phyloP scores from a whole-genome alignment of 2,113 vertebrate genomes.

The Todiramphus chloris region DNA sequence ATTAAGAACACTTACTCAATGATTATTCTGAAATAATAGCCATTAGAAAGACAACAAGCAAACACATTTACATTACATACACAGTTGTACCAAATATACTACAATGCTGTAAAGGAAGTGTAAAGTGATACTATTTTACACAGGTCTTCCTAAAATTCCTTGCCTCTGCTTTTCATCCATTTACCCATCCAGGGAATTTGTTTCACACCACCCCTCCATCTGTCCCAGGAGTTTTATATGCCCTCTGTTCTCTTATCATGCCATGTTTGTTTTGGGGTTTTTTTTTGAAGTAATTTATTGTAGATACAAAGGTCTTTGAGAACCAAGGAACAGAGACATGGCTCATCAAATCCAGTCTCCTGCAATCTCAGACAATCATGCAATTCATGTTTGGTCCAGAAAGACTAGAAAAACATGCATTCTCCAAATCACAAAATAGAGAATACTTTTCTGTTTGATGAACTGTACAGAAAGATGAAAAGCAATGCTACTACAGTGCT shows the following conservation, averaged over 20 bases:
- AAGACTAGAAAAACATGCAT: not conserved
- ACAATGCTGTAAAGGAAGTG: not conserved
- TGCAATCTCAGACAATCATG: not conserved
- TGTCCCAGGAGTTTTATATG: not conserved
- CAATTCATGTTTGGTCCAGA: not conserved
- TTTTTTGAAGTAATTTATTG: not conserved
- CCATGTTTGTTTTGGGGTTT: not conserved
- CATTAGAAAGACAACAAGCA: not conserved
- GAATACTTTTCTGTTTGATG: not conserved
- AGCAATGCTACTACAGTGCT: not conserved
- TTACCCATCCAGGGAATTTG: not conserved
- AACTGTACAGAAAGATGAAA: not conserved
- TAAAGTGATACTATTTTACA: not conserved
- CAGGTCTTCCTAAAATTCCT: not conserved
- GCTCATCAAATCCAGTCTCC: not conserved
- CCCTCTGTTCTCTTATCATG: not conserved
- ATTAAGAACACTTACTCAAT: not conserved
- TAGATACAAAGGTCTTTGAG: not conserved
- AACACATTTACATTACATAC: not conserved
- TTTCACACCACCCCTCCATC: accelerated
- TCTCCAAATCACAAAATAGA: not conserved
- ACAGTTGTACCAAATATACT: not conserved
- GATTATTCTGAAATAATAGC: not conserved
- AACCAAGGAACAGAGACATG: not conserved
- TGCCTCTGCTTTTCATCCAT: not conserved